Evolutionary conservation across 2,113 vertebrate species (phyloP).

Genomic region (Rhinoderma darwinii): DNA sequence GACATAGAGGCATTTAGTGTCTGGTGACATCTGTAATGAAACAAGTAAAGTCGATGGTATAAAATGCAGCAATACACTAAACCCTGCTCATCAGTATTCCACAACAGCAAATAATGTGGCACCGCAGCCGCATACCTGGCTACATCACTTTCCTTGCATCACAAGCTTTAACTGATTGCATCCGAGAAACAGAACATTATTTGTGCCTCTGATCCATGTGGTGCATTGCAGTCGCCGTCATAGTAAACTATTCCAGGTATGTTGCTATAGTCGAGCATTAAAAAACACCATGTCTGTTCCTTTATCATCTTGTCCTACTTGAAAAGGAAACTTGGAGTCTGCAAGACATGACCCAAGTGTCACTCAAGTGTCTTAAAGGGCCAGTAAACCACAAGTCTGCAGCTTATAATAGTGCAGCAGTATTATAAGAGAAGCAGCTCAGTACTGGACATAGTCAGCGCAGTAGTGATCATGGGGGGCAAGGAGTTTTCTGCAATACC

Average conservation of each 20-base stretch:
- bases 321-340: neutral
- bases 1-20: no score
- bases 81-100: neutral
- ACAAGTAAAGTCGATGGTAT: neutral
- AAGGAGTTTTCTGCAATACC: neutral
- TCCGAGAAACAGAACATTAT: neutral
- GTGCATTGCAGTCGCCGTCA: neutral
- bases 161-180: neutral
- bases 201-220: neutral
- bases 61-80: neutral
- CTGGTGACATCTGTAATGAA: no score
- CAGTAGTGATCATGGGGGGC: neutral
- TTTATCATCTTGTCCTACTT: neutral
- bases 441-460: neutral
- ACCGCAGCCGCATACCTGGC: neutral
- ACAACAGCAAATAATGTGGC: neutral
- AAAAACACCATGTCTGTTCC: neutral
- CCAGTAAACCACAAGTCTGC: neutral
- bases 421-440: neutral
- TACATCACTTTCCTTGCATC: neutral
- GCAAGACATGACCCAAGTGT: neutral
- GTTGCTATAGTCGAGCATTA: neutral
- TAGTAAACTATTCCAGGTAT: slow-evolving; percentile 6
- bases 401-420: neutral
- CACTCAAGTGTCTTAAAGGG: neutral